Percentiles rank a stretch among this genome's conserved stretches.
Evolutionary conservation across 2,797 vertebrate species (phyloP).

Genomic region (Poeciliopsis presidionis): DNA sequence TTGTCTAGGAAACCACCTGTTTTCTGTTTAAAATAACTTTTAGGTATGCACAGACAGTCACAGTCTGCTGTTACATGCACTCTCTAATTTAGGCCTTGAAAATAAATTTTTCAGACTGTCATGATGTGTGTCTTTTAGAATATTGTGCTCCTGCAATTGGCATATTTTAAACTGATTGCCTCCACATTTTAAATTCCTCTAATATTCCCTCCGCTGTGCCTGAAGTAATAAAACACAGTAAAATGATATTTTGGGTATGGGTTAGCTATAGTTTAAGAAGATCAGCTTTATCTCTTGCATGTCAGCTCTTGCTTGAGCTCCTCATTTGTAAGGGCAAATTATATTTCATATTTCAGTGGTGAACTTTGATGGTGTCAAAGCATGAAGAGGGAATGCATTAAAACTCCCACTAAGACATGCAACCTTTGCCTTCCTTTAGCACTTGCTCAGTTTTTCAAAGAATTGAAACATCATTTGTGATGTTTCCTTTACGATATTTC

Average conservation of each 20-base stretch:
- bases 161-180: neutral
- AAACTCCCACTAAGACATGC: conserved; percentile 17
- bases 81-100: neutral
- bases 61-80: neutral
- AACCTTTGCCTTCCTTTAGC: conserved; percentile 7
- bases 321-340: conserved; percentile 47
- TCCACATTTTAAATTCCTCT: conserved; percentile 15
- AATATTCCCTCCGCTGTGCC: conserved; percentile 26
- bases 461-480: conserved; percentile 13
- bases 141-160: neutral
- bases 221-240: conserved; percentile 25
- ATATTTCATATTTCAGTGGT: conserved; percentile 46
- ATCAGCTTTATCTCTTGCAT: conserved; percentile 42
- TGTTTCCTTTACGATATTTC: neutral
- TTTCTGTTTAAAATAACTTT: neutral
- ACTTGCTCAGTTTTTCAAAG: neutral
- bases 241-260: conserved; percentile 36
- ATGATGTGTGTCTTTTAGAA: conserved; percentile 2
- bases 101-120: neutral
- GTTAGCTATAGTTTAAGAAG: conserved; percentile 31
- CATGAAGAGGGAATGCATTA: conserved; percentile 25
- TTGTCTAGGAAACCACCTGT: neutral
- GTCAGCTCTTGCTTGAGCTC: conserved; percentile 62
- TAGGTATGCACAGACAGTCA: neutral
- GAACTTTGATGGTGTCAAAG: conserved; percentile 39